Base-by-base conservation (phyloP, 2,113 vertebrate genomes). In the Crotalus tigris region DNA sequence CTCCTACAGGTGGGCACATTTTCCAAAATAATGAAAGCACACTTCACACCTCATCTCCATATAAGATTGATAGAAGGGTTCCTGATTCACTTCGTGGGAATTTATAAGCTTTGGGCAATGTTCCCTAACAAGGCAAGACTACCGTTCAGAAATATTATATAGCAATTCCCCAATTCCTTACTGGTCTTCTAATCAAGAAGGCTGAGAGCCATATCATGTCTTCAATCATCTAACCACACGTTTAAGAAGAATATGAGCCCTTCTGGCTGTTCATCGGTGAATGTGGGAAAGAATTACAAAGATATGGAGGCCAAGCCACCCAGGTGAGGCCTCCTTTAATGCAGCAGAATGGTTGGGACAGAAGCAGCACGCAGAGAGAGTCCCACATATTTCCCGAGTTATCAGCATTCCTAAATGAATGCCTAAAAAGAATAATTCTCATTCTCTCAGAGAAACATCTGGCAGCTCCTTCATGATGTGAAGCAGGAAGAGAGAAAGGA, bases 381-480 rank as follows among this genome's bases (percentile, higher is more conserved):
- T 44, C 17, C 3, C 19, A 81, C 75, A 44, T 7, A 1, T 44
- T 81, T 44, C 75, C 7, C 0, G 4, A 39, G 33, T 44, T 81
- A 23, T 44, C 17, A 9, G 33, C 33, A 81, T 81, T 81, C 75
- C 75, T 44, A 81, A 44, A 81, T 21, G 33, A 81, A 81, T 3
- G 17, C 17, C 75, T 44, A 17, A 44, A 81, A 81, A 81, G 75
- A 81, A 44, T 44, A 21, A 21, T 44, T 69, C 12, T 81, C 9
- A 39, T 44, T 69, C 12, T 75, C 87, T 12, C 21, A 91, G 57
- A 64, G 75, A 91, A 64, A 46, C 44, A 53, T 53, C 59, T 58
- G 93, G 75, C 87, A 61, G 15, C 91, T 53, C 64, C 54, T 91
- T 85, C 53, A 85, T 57, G 33, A 75, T 81, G 55, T 59, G 33